Conservation (phyloP, 2,797 vertebrate species). For the Lagocephalus sceleratus region DNA sequence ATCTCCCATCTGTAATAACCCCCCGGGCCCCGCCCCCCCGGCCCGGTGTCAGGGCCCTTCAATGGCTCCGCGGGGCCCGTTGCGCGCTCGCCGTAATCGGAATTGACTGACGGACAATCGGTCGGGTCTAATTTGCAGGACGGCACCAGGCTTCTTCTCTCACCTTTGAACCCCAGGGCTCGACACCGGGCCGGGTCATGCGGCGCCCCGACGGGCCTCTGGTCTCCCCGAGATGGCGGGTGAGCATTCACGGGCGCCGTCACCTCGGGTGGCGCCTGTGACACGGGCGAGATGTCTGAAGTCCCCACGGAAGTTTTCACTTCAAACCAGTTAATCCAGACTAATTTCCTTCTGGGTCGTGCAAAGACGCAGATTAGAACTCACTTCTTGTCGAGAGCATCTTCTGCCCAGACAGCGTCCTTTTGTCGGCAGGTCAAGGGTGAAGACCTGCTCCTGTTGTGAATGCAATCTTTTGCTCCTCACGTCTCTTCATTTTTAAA, state of each 20-base stretch:
- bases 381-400: background rate
- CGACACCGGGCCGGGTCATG: conserved; percentile 53
- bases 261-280: conserved; percentile 16
- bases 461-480: conserved; percentile 52
- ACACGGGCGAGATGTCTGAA: conserved; percentile 5
- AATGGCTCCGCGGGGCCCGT: conserved; percentile 42
- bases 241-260: conserved; percentile 25
- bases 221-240: conserved; percentile 35
- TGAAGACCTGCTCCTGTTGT: conserved; percentile 57
- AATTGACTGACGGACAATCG: conserved; percentile 76
- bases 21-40: conserved; percentile 21
- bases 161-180: conserved; percentile 65
- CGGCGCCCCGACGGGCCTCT: conserved; percentile 32
- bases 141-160: conserved; percentile 56
- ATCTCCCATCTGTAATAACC: conserved; percentile 64
- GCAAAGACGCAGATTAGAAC: conserved; percentile 42
- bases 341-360: conserved; percentile 41
- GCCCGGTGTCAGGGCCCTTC: conserved; percentile 59
- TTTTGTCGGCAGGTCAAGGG: conserved; percentile 9
- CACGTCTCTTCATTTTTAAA: conserved; percentile 36
- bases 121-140: conserved; percentile 72
- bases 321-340: conserved; percentile 7
- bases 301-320: background rate
- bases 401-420: conserved; percentile 10
- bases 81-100: conserved; percentile 66